Evolutionary conservation across 2,888 invertebrate species (phyloP).

Genomic region (Pandemis heparana): DNA sequence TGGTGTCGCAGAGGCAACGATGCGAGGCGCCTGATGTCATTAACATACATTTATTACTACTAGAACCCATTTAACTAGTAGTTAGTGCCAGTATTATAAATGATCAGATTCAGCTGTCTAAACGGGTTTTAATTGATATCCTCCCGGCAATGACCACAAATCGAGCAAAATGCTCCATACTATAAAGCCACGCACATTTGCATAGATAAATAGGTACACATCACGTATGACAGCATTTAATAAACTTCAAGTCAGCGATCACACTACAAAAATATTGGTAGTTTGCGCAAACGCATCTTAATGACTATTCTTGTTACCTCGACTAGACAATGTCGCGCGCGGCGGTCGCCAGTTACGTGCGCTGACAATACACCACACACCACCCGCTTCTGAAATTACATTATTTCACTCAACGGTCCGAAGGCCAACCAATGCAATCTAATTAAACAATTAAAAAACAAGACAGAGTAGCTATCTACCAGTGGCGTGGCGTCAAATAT

Average conservation of each 20-base stretch:
- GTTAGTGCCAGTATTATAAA: background rate
- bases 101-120: background rate
- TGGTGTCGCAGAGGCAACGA: slow-evolving; percentile 59
- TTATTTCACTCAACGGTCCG: background rate
- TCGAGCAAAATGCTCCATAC: background rate
- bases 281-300: slow-evolving; percentile 47
- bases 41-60: slow-evolving; percentile 43
- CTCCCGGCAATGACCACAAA: background rate
- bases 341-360: slow-evolving; percentile 58
- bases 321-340: slow-evolving; percentile 62
- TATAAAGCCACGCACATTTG: too few species aligned
- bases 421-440: slow-evolving; percentile 15
- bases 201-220: too few species aligned
- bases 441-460: slow-evolving; percentile 26
- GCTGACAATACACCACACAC: slow-evolving; percentile 50
- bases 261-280: background rate
- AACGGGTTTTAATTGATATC: background rate
- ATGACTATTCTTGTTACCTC: slow-evolving; percentile 63
- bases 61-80: slow-evolving; percentile 13
- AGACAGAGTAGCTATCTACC: background rate
- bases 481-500: too few species aligned
- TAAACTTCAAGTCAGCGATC: too few species aligned
- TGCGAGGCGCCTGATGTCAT: slow-evolving; percentile 66
- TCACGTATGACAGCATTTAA: too few species aligned
- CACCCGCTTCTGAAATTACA: slow-evolving; percentile 13